Evolutionary conservation across 2,888 invertebrate genomes (phyloP).

Genomic region (Drosophila suboccidentalis): DNA sequence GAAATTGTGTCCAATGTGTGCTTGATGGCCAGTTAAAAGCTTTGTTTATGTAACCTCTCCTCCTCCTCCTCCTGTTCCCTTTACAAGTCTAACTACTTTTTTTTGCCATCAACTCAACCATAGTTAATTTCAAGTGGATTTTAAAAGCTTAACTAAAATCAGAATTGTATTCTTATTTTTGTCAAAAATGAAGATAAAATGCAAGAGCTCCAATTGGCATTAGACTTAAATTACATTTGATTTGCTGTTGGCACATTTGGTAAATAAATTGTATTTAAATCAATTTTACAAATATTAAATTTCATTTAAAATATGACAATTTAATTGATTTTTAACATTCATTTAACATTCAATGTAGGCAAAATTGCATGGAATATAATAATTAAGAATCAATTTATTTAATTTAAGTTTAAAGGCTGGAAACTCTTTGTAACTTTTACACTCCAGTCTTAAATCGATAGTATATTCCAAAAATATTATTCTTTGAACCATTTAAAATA

Average conservation of each 20-base stretch:
- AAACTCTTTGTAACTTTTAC: background rate
- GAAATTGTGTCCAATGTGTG: constrained; percentile 49
- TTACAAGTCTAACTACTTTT: constrained; percentile 11
- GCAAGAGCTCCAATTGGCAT: background rate
- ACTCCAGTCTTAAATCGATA: too few species aligned
- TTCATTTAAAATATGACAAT: background rate
- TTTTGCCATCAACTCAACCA: constrained; percentile 11
- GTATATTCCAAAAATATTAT: too few species aligned
- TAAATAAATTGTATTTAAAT: background rate
- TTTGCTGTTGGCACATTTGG: background rate
- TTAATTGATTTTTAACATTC: background rate
- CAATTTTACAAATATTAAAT: background rate
- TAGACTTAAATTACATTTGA: background rate
- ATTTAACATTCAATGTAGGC: background rate
- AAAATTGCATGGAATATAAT: background rate
- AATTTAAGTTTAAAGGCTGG: too few species aligned
- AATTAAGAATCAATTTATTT: background rate
- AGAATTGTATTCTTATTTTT: background rate
- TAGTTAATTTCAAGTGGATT: constrained; percentile 39
- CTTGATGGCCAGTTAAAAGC: constrained; percentile 63
- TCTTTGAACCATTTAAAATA: too few species aligned
- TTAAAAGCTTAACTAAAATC: constrained; percentile 20
- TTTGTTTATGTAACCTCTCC: constrained; percentile 39
- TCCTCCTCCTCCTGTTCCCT: background rate
- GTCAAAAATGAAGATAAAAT: too few species aligned